Conservation (phyloP, 2,888 invertebrate species). For the Dolichomitus sp. region DNA sequence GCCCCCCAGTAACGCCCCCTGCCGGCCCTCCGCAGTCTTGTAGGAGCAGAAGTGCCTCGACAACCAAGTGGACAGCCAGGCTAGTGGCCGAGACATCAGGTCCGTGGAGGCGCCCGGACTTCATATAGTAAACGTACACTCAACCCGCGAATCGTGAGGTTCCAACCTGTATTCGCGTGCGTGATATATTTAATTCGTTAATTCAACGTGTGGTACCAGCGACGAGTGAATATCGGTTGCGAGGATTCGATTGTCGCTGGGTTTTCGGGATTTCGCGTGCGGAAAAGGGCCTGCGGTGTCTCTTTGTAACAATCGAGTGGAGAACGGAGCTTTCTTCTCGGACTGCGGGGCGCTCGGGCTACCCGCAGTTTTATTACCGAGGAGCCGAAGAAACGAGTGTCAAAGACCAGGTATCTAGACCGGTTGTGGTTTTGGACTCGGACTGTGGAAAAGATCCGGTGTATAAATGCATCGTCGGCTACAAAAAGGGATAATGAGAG, state of each 20-base stretch:
- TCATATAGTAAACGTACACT: conserved; percentile 63
- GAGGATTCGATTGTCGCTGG: not conserved
- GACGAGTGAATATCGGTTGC: conserved; percentile 33
- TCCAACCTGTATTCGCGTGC: conserved; percentile 40
- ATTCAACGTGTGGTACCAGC: conserved; percentile 43
- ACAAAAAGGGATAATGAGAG: conserved; percentile 10
- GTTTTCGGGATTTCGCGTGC: conserved; percentile 25
- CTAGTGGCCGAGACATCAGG: conserved; percentile 81
- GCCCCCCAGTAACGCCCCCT: conserved; percentile 79
- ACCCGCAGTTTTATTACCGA: conserved; percentile 61
- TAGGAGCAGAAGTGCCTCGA: conserved; percentile 84
- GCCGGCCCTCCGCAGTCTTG: conserved; percentile 78
- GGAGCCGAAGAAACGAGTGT: conserved; percentile 14
- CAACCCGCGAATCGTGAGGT: conserved; percentile 47
- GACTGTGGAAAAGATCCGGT: conserved; percentile 29
- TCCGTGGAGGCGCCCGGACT: conserved; percentile 67
- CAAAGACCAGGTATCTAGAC: not conserved
- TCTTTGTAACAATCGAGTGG: conserved; percentile 38
- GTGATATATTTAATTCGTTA: conserved; percentile 33
- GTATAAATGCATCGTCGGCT: not conserved
- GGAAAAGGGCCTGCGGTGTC: conserved; percentile 28
- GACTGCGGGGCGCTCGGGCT: conserved; percentile 55
- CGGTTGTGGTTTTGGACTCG: conserved; percentile 3
- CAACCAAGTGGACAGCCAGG: conserved; percentile 85
- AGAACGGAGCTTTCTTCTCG: conserved; percentile 56